Conservation (phyloP, 1,140 invertebrate species). For the Archegozetes longisetosus region DNA sequence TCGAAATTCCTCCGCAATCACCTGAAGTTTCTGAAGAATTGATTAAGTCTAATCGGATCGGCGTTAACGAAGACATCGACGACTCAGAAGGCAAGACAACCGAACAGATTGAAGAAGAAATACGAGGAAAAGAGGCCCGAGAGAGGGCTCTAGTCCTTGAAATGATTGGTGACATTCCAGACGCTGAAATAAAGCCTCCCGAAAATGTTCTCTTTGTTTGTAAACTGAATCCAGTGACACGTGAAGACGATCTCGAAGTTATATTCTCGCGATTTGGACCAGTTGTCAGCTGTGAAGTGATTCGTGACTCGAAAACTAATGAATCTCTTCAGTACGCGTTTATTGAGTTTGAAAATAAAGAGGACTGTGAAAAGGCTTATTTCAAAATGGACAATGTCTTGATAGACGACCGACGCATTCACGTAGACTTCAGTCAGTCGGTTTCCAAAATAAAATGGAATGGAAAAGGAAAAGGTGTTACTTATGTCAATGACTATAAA, state of each 20-base stretch:
- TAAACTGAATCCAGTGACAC: conserved; percentile 98
- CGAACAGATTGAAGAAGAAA: conserved; percentile 70
- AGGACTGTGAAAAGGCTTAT: conserved; percentile 93
- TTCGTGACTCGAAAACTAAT: conserved; percentile 75
- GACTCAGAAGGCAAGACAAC: conserved; percentile 65
- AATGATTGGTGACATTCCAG: conserved; percentile 94
- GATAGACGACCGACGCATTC: conserved; percentile 94
- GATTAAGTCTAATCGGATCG: conserved; percentile 64
- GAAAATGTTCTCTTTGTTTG: conserved; percentile 99
- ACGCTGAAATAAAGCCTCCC: conserved; percentile 90
- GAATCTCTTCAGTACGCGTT: conserved; percentile 98
- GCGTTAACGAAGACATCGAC: conserved; percentile 85
- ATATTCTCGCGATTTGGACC: conserved; percentile 94
- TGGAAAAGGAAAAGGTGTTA: conserved; percentile 12
- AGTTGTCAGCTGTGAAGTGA: conserved; percentile 90
- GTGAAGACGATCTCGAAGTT: conserved; percentile 90
- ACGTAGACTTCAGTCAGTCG: conserved; percentile 98
- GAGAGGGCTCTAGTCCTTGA: conserved; percentile 92
- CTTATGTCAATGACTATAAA: neutral
- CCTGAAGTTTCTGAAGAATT: conserved; percentile 60
- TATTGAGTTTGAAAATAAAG: conserved; percentile 83
- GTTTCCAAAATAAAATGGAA: conserved; percentile 80
- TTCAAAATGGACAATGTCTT: conserved; percentile 99
- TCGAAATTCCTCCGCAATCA: conserved; percentile 61
- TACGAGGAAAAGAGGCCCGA: conserved; percentile 81